Evolutionary conservation across 2,797 vertebrate species (phyloP).

Genomic region (Myotis planiceps): DNA sequence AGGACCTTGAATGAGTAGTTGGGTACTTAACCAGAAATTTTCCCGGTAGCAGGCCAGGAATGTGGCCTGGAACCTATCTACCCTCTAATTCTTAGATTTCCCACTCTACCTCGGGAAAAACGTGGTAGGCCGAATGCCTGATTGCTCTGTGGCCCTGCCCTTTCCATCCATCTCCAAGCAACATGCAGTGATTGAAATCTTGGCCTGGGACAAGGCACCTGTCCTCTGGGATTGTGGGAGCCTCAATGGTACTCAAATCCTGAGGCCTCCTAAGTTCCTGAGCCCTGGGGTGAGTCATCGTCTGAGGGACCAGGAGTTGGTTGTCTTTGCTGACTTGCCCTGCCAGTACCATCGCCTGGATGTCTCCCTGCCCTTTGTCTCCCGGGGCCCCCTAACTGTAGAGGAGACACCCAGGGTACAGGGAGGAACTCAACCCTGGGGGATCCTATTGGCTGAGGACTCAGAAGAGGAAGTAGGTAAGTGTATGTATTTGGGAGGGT

Average conservation of each 20-base stretch:
- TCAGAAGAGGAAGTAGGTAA: slow-evolving; percentile 90
- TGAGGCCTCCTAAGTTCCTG: slow-evolving; percentile 85
- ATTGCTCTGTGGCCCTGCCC: slow-evolving; percentile 87
- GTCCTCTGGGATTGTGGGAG: slow-evolving; percentile 92
- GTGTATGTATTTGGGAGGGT: slow-evolving; percentile 7
- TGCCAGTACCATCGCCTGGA: slow-evolving; percentile 88
- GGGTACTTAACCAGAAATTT: background rate
- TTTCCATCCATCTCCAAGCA: slow-evolving; percentile 91
- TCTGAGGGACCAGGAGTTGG: slow-evolving; percentile 88
- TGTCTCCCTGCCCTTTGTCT: background rate
- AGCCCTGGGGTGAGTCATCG: slow-evolving; percentile 90
- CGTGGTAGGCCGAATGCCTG: slow-evolving; percentile 89
- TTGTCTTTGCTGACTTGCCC: slow-evolving; percentile 92
- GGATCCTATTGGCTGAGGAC: slow-evolving; percentile 87
- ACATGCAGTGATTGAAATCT: slow-evolving; percentile 91
- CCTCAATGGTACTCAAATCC: slow-evolving; percentile 93
- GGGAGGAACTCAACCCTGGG: slow-evolving; percentile 16
- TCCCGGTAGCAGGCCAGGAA: background rate
- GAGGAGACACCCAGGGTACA: slow-evolving; percentile 76
- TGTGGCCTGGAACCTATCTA: background rate
- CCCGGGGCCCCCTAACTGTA: slow-evolving; percentile 40
- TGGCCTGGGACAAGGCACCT: slow-evolving; percentile 85
- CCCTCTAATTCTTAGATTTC: slow-evolving; percentile 87
- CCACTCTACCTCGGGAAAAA: slow-evolving; percentile 92
- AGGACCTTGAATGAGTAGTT: background rate